A percentile compares a stretch with the other conserved stretches of the same genome.
Conservation (phyloP, 1,140 invertebrate genomes). For the Ectropis grisescens region DNA sequence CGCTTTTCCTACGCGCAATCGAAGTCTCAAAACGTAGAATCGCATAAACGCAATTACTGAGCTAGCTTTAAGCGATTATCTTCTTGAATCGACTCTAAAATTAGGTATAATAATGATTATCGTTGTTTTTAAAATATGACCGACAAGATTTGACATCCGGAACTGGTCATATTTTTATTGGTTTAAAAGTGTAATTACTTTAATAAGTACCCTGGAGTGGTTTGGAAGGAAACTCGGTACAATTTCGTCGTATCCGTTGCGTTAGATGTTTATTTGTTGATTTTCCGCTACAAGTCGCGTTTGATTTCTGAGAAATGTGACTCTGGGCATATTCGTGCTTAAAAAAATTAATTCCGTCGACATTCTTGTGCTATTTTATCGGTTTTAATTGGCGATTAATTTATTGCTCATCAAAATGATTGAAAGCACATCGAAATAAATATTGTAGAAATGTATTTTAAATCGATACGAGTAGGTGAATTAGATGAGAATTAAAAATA, state of each 20-base stretch:
- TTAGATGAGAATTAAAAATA: too few relatives aligned
- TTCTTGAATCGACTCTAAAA: constrained; percentile 55
- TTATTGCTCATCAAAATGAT: too few relatives aligned
- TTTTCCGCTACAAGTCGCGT: constrained; percentile 4
- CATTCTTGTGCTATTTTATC: constrained; percentile 21
- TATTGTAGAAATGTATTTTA: too few relatives aligned
- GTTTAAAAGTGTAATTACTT: constrained; percentile 29
- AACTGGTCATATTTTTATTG: constrained; percentile 40
- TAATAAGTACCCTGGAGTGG: constrained; percentile 4
- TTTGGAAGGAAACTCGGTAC: constrained; percentile 1
- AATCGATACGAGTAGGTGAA: too few relatives aligned
- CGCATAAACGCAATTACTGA: constrained; percentile 24
- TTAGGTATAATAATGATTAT: constrained; percentile 62
- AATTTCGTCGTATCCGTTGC: constrained; percentile 4
- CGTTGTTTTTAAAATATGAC: constrained; percentile 55
- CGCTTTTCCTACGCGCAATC: constrained; percentile 14
- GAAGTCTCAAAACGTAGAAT: constrained; percentile 20
- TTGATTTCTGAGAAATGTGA: constrained; percentile 15
- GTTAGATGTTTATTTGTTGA: neutral
- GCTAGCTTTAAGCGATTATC: constrained; percentile 46
- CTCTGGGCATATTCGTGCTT: constrained; percentile 13
- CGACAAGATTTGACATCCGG: constrained; percentile 49
- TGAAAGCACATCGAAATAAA: too few relatives aligned
- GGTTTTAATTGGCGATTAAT: too few relatives aligned
- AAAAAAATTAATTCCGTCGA: constrained; percentile 9